A percentile compares a stretch with the other conserved stretches of the same genome.
phyloP scores from a whole-genome alignment of 1,140 invertebrate genomes.

The Anthonomus grandis region DNA sequence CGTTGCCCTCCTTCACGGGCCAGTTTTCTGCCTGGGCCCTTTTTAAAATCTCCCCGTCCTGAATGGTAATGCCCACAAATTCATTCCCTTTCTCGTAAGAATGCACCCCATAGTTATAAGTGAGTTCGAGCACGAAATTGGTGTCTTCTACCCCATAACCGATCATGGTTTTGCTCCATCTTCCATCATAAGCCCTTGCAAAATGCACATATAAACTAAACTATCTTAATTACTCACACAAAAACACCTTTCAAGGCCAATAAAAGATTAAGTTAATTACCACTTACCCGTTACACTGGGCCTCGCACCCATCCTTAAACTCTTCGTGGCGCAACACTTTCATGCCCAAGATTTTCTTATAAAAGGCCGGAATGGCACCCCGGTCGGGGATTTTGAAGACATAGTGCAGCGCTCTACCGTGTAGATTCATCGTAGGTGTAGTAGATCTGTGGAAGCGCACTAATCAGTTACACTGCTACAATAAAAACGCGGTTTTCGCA shows the following conservation, averaged over 20 bases:
- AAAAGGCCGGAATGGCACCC: conserved; percentile 80
- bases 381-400: conserved; percentile 94
- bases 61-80: conserved; percentile 82
- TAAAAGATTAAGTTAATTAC: not conserved
- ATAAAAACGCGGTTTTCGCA: too few relatives aligned
- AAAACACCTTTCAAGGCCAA: too few relatives aligned
- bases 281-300: conserved; percentile 92
- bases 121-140: conserved; percentile 95
- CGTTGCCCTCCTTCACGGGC: conserved; percentile 52
- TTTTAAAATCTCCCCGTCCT: conserved; percentile 71
- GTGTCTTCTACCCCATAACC: conserved; percentile 94
- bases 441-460: too few relatives aligned
- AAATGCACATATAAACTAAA: conserved; percentile 33
- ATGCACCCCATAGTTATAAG: conserved; percentile 94
- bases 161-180: conserved; percentile 99
- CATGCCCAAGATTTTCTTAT: conserved; percentile 88
- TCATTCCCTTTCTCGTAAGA: conserved; percentile 86
- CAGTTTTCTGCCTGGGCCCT: conserved; percentile 66
- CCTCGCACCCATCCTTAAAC: conserved; percentile 93
- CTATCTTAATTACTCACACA: not conserved
- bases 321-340: conserved; percentile 96
- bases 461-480: too few relatives aligned
- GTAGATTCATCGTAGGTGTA: too few relatives aligned
- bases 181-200: conserved; percentile 89
- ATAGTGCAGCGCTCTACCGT: conserved; percentile 83